Evolutionary conservation across 2,888 invertebrate species (phyloP).

Genomic region (Tenthredo distinguenda): DNA sequence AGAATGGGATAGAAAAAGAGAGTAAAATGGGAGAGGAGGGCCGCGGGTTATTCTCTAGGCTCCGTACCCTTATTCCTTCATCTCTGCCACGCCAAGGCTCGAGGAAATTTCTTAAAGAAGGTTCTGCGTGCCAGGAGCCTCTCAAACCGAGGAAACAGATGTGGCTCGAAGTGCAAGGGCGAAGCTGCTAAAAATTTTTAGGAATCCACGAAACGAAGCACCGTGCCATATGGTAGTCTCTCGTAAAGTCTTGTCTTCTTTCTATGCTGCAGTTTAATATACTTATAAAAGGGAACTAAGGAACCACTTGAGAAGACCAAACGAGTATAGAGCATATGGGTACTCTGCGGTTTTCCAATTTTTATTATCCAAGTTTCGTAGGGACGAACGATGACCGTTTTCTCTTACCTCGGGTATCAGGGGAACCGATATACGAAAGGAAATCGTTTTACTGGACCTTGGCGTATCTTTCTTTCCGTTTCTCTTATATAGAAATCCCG

Average conservation of each 20-base stretch:
- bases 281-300: neutral
- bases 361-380: neutral
- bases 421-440: neutral
- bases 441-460: neutral
- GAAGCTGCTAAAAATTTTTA: slow-evolving; percentile 22
- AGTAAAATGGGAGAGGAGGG: slow-evolving; percentile 53
- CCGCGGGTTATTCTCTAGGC: neutral
- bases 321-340: neutral
- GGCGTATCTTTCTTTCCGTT: neutral
- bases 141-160: slow-evolving; percentile 30
- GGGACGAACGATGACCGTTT: neutral
- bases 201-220: neutral
- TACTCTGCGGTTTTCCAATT: slow-evolving; percentile 1
- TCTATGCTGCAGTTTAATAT: neutral
- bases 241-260: neutral
- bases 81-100: neutral
- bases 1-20: slow-evolving; percentile 54
- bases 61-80: neutral
- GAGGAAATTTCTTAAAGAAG: neutral
- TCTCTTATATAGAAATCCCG: neutral
- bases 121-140: neutral
- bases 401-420: neutral
- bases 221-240: slow-evolving; percentile 8
- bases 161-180: neutral
- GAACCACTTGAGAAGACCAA: neutral